Conservation (phyloP, 30 jellyfish, hydroid and myxozoan species). For the Cassiopea andromeda region DNA sequence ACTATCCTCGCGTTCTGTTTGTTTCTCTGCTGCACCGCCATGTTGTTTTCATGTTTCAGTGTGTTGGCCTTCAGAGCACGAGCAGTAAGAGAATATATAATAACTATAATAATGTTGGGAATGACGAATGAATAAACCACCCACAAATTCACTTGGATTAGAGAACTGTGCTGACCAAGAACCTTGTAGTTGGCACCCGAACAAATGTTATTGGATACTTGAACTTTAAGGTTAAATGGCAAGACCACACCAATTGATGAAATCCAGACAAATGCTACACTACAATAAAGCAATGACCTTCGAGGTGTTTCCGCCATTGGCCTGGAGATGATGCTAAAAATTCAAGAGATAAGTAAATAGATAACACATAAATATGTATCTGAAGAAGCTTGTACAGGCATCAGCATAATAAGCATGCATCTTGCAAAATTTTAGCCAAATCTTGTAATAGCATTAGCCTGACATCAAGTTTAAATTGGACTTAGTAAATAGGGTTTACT, state of each 20-base stretch:
- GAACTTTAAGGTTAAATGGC: constrained; percentile 11
- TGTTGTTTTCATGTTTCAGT: constrained; percentile 32
- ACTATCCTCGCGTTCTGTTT: constrained; percentile 29
- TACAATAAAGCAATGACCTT: not conserved
- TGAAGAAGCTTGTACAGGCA: not conserved
- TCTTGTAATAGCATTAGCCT: too few species aligned
- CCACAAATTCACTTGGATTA: constrained; percentile 1
- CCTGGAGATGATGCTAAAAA: not conserved
- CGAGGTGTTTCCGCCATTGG: constrained; percentile 33
- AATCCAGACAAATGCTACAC: constrained; percentile 1
- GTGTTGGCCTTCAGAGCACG: constrained; percentile 33
- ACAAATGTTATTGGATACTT: not conserved
- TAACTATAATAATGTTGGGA: constrained; percentile 10
- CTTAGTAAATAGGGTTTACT: too few species aligned
- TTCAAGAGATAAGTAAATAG: not conserved
- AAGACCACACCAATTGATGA: not conserved
- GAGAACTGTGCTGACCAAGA: not conserved
- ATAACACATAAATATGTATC: not conserved
- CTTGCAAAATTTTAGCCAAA: too few species aligned
- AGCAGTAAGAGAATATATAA: constrained; percentile 18
- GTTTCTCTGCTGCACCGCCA: constrained; percentile 38
- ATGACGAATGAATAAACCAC: not conserved
- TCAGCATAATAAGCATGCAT: not conserved
- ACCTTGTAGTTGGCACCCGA: not conserved
- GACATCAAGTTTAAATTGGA: too few species aligned